These are phyloP conservation scores for Forpus xanthops DNA, from an alignment of 2,797 vertebrate genomes.

Conservation along the genomic window DNA sequence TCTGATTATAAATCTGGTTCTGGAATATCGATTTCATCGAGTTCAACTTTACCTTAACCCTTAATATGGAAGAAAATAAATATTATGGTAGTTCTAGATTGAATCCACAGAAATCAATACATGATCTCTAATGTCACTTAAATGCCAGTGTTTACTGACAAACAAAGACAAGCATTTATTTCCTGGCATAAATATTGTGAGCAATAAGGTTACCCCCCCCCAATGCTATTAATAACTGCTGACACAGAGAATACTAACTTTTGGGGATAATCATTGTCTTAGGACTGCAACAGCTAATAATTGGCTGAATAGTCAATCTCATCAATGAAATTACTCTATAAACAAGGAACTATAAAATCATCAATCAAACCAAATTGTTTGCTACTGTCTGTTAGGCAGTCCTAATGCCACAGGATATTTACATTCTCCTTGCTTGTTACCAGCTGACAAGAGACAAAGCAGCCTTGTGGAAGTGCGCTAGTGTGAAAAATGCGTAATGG, in stretches of 20 bases:
- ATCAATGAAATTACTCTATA: background rate
- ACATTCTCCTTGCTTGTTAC: background rate
- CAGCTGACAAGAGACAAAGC: background rate
- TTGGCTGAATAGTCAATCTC: background rate
- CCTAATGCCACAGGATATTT: background rate
- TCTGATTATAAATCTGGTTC: background rate
- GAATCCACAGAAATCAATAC: background rate
- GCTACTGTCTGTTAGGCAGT: background rate
- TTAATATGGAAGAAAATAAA: background rate
- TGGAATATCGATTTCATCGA: background rate
- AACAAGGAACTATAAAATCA: background rate
- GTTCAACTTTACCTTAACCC: background rate
- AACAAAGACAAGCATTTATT: background rate
- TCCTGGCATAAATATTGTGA: background rate
- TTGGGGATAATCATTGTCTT: background rate
- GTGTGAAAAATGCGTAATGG: background rate
- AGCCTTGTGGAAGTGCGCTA: accelerated
- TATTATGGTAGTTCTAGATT: background rate
- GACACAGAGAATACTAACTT: background rate
- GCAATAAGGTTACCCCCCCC: background rate
- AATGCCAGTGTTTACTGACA: background rate
- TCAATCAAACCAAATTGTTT: background rate
- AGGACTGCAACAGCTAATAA: background rate
- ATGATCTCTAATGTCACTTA: background rate
- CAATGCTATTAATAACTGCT: background rate